phyloP scores from a whole-genome alignment of 2,888 invertebrate species.

The Rhamnusium bicolor region DNA sequence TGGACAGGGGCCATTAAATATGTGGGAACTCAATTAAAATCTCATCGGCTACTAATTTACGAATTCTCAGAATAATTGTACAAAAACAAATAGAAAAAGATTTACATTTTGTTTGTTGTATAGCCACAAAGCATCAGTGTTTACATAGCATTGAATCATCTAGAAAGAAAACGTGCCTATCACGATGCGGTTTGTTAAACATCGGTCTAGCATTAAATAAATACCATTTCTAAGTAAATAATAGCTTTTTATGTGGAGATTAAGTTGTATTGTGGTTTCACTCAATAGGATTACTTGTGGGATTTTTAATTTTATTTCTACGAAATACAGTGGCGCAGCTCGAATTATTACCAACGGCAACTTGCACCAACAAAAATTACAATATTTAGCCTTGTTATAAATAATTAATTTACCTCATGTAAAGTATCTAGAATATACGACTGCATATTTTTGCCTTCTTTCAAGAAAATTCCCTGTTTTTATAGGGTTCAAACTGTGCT shows the following conservation, averaged over 20 bases:
- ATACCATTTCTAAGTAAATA: constrained; percentile 51
- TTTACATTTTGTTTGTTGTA: constrained; percentile 33
- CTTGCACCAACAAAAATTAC: too few species aligned
- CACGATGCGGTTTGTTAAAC: constrained; percentile 52
- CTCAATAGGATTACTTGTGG: constrained; percentile 47
- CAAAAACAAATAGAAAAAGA: constrained; percentile 33
- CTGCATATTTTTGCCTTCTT: too few species aligned
- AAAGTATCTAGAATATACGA: too few species aligned
- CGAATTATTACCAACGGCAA: background rate
- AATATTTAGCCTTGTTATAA: too few species aligned
- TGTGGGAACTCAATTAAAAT: constrained; percentile 13
- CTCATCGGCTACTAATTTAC: constrained; percentile 26
- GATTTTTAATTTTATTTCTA: constrained; percentile 39
- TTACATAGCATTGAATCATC: constrained; percentile 41
- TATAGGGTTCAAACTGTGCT: too few species aligned
- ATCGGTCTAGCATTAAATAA: constrained; percentile 49
- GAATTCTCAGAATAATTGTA: constrained; percentile 37
- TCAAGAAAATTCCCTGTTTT: too few species aligned
- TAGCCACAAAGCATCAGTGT: constrained; percentile 43
- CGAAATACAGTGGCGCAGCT: constrained; percentile 8
- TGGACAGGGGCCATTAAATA: background rate
- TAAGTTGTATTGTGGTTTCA: constrained; percentile 49
- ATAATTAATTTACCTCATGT: too few species aligned
- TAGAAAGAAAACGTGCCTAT: constrained; percentile 53
- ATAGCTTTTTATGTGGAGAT: constrained; percentile 49